phyloP scores from a whole-genome alignment of 2,888 invertebrate species.

The Nymphalis c-album region DNA sequence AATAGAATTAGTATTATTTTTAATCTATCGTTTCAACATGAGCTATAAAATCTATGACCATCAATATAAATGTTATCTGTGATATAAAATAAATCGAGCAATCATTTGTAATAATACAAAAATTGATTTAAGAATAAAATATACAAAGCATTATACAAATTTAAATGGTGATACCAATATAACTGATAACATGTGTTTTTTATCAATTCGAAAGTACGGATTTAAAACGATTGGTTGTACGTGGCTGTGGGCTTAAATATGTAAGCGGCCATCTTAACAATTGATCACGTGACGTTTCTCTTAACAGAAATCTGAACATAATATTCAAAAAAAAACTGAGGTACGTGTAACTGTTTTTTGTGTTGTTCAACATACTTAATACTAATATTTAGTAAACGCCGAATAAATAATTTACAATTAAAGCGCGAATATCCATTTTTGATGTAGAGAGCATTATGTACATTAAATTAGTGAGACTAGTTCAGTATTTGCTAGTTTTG shows the following conservation, averaged over 20 bases:
- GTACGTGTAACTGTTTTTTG: conserved; percentile 9
- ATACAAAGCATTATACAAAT: background rate
- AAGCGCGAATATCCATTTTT: too few species aligned
- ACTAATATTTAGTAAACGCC: too few species aligned
- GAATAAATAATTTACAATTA: too few species aligned
- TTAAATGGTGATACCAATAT: background rate
- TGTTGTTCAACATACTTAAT: background rate
- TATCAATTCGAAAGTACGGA: background rate
- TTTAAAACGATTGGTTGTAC: conserved; percentile 11
- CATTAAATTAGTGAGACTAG: too few species aligned
- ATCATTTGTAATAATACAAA: conserved; percentile 1
- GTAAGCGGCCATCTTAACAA: conserved; percentile 20
- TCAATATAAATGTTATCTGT: conserved; percentile 13
- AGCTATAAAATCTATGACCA: too few species aligned
- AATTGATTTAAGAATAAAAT: background rate
- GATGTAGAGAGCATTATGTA: too few species aligned
- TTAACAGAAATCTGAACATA: background rate
- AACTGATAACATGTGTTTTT: background rate
- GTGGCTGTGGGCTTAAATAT: conserved; percentile 5
- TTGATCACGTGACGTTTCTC: conserved; percentile 17
- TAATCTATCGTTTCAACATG: too few species aligned
- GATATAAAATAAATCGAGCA: conserved; percentile 1
- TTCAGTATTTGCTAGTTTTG: too few species aligned
- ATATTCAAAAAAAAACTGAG: conserved; percentile 3
- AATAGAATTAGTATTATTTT: too few species aligned